Evolutionary conservation across 2,797 vertebrate genomes (phyloP).

Genomic region (Hafferia zeledoni): DNA sequence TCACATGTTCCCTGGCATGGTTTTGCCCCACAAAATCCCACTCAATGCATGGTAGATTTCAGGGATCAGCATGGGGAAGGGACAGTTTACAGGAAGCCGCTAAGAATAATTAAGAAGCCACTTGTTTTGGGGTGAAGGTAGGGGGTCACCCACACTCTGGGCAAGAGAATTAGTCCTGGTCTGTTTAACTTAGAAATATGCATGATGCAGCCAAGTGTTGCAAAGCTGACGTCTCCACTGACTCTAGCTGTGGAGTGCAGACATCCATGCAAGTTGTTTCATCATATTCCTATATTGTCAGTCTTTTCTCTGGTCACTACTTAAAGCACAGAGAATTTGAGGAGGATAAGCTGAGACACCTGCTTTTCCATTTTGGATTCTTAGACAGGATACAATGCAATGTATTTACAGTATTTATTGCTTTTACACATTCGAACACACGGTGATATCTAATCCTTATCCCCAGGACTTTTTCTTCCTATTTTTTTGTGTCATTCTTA

Average conservation of each 20-base stretch:
- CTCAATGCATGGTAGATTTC: accelerated
- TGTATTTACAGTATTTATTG: not conserved
- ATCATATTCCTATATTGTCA: not conserved
- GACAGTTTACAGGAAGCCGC: not conserved
- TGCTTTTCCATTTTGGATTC: not conserved
- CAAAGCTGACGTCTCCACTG: not conserved
- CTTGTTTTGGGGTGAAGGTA: not conserved
- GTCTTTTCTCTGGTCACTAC: not conserved
- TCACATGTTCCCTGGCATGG: accelerated
- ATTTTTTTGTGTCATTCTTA: not conserved
- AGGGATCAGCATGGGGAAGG: not conserved
- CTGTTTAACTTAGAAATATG: not conserved
- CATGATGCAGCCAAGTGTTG: accelerated
- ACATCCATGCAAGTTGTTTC: not conserved
- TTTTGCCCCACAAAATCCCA: not conserved
- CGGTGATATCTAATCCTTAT: not conserved
- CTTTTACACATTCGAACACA: not conserved
- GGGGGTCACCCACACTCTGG: not conserved
- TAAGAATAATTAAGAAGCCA: not conserved
- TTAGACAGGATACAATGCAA: not conserved
- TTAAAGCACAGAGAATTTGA: not conserved
- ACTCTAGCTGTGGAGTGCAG: not conserved
- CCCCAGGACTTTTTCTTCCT: not conserved
- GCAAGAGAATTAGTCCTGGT: not conserved
- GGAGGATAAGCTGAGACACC: not conserved